These are phyloP conservation scores for Nowickia ferox DNA, from an alignment of 2,888 invertebrate genomes.

Conservation along the genomic window DNA sequence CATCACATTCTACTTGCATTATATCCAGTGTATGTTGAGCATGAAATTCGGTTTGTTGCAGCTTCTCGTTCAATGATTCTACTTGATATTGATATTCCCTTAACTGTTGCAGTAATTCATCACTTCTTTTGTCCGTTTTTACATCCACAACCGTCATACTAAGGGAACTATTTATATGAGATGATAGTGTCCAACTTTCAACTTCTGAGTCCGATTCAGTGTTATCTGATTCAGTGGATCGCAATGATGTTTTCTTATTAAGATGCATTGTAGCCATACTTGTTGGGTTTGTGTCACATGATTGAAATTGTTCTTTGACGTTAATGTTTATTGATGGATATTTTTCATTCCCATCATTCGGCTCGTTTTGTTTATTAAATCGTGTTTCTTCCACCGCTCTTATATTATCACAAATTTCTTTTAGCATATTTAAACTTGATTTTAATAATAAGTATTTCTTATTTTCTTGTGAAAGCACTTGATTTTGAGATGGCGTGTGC, in stretches of 20 bases:
- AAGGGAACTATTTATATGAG: slow-evolving; percentile 45
- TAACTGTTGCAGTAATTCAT: slow-evolving; percentile 43
- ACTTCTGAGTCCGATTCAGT: slow-evolving; percentile 60
- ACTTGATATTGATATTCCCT: slow-evolving; percentile 70
- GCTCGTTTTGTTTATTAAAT: slow-evolving; percentile 4
- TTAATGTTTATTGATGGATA: slow-evolving; percentile 50
- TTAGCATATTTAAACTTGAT: slow-evolving; percentile 73
- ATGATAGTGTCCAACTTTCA: slow-evolving; percentile 55
- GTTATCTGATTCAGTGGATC: slow-evolving; percentile 30
- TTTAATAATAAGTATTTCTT: slow-evolving; percentile 73
- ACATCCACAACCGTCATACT: slow-evolving; percentile 33
- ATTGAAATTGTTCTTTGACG: slow-evolving; percentile 62
- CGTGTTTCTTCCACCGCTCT: slow-evolving; percentile 37
- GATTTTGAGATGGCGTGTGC: slow-evolving; percentile 19
- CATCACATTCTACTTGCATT: slow-evolving; percentile 79
- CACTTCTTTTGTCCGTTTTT: neutral
- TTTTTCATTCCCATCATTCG: slow-evolving; percentile 44
- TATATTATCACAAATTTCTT: slow-evolving; percentile 73
- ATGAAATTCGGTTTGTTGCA: slow-evolving; percentile 71
- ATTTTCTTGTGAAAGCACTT: slow-evolving; percentile 66
- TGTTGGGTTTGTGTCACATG: slow-evolving; percentile 30
- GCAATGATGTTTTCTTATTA: slow-evolving; percentile 16
- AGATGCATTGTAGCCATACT: neutral
- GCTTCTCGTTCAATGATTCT: slow-evolving; percentile 67
- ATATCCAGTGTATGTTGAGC: slow-evolving; percentile 77